Conservation (phyloP, 2,888 invertebrate species). For the Cosmorhoe ocellata region DNA sequence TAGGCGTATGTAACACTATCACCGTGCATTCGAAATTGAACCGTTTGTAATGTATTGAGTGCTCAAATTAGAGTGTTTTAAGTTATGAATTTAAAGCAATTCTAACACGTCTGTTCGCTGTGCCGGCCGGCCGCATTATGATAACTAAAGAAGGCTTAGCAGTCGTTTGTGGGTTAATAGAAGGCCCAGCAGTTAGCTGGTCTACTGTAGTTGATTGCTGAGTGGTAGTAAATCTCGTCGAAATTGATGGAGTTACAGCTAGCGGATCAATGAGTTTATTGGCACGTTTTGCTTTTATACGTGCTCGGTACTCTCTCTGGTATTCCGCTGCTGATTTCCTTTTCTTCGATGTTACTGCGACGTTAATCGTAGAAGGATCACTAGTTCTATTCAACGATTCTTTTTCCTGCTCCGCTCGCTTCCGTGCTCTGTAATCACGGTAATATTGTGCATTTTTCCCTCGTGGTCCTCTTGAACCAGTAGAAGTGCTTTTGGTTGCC, state of each 20-base stretch:
- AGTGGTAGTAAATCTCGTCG: background rate
- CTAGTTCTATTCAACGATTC: background rate
- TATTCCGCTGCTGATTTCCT: slow-evolving; percentile 18
- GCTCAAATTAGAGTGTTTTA: no score
- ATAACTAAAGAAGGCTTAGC: no score
- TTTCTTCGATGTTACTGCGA: slow-evolving; percentile 10
- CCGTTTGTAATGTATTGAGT: no score
- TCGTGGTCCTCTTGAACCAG: slow-evolving; percentile 15
- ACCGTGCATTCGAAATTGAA: no score
- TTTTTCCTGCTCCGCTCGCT: slow-evolving; percentile 16
- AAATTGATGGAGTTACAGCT: background rate
- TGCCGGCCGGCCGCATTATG: no score
- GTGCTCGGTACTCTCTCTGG: slow-evolving; percentile 15
- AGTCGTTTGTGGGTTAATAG: no score
- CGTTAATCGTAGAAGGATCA: no score
- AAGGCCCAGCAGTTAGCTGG: no score
- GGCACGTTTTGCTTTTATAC: slow-evolving; percentile 9
- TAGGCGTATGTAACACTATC: no score
- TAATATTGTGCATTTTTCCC: slow-evolving; percentile 11
- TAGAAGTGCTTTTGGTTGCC: slow-evolving; percentile 9
- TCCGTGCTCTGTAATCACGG: slow-evolving; percentile 12
- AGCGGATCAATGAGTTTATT: slow-evolving; percentile 1
- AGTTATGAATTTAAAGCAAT: no score
- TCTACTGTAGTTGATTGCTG: background rate
- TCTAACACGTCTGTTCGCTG: no score